Conservation (phyloP, 2,888 invertebrate species). For the Synergus umbraculus region DNA sequence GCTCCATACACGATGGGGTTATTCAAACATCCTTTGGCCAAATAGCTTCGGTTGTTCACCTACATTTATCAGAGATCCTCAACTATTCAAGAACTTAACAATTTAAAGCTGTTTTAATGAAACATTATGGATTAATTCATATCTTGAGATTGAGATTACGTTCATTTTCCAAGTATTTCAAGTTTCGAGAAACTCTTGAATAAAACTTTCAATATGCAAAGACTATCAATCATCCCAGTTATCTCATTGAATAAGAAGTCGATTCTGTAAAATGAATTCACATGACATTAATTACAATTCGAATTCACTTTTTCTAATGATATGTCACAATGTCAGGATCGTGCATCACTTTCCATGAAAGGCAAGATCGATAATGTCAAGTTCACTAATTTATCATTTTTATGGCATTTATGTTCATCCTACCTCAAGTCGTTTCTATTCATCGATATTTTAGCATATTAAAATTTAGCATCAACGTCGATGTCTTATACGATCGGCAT, state of each 20-base stretch:
- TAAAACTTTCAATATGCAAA: not conserved
- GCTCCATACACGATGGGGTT: not conserved
- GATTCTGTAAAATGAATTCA: constrained; percentile 6
- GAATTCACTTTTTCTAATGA: constrained; percentile 24
- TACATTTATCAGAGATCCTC: not conserved
- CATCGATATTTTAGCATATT: constrained; percentile 26
- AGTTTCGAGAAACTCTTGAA: not conserved
- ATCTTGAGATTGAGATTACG: not conserved
- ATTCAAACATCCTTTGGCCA: constrained; percentile 20
- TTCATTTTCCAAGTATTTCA: not conserved
- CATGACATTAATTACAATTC: constrained; percentile 11
- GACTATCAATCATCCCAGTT: not conserved
- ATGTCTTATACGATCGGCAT: constrained; percentile 6
- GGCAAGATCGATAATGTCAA: constrained; percentile 27
- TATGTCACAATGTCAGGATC: constrained; percentile 12
- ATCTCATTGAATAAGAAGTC: not conserved
- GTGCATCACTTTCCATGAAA: not conserved
- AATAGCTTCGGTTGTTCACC: not conserved
- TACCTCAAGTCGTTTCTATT: constrained; percentile 12
- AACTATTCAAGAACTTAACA: not conserved
- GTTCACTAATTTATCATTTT: constrained; percentile 27
- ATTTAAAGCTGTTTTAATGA: too few relatives aligned
- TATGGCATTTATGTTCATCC: constrained; percentile 12
- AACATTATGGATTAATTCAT: too few relatives aligned
- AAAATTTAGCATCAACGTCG: constrained; percentile 12